A percentile compares a stretch with the other conserved stretches of the same genome.
Conservation (phyloP, 2,888 invertebrate genomes). For the Erannis defoliaria region DNA sequence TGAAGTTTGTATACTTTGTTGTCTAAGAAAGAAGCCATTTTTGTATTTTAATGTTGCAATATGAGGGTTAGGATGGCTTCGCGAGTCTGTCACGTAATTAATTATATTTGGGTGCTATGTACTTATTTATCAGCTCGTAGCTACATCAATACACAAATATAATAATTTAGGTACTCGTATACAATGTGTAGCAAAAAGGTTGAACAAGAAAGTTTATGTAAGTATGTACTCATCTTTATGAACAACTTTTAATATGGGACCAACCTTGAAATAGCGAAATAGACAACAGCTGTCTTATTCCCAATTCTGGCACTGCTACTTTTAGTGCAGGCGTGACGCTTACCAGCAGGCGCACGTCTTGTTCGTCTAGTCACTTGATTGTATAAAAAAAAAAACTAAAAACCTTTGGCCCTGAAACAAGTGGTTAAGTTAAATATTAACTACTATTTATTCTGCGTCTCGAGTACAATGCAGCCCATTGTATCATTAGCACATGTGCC, state of each 20-base stretch:
- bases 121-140: too few species aligned
- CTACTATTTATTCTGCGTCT: background rate
- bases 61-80: background rate
- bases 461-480: constrained; percentile 23
- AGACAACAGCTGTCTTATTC: too few species aligned
- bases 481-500: constrained; percentile 28
- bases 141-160: too few species aligned
- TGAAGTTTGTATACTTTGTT: constrained; percentile 12
- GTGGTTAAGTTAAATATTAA: constrained; percentile 6
- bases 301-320: too few species aligned
- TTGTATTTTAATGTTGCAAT: background rate
- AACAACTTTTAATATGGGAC: too few species aligned
- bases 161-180: too few species aligned
- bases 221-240: too few species aligned
- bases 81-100: background rate
- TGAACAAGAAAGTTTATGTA: too few species aligned
- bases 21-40: constrained; percentile 9
- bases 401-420: constrained; percentile 20
- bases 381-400: constrained; percentile 3
- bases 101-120: background rate
- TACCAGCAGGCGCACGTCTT: too few species aligned
- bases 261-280: too few species aligned
- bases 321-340: too few species aligned
- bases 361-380: background rate
- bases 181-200: too few species aligned